These are phyloP conservation scores for Gobio occitaniae DNA, from an alignment of 2,797 vertebrate species.

Conservation along the genomic window DNA sequence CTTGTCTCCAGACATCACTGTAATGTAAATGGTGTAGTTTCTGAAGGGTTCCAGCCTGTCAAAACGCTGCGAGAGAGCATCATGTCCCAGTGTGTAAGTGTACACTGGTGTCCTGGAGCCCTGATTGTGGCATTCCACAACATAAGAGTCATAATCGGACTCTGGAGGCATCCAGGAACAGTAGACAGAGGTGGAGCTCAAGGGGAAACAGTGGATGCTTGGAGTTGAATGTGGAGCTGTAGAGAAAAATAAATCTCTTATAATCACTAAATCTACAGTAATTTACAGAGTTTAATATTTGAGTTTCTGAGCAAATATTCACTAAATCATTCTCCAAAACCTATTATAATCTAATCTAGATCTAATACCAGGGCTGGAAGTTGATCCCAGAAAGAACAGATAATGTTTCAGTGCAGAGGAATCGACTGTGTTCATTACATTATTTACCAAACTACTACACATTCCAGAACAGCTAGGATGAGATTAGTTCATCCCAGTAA, in stretches of 20 bases:
- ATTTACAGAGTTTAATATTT: not conserved
- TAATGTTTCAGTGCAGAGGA: not conserved
- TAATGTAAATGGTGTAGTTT: slow-evolving; percentile 87
- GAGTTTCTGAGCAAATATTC: not conserved
- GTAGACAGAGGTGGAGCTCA: slow-evolving; percentile 89
- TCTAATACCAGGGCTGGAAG: not conserved
- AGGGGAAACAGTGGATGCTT: slow-evolving; percentile 89
- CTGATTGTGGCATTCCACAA: slow-evolving; percentile 84
- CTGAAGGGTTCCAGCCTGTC: slow-evolving; percentile 87
- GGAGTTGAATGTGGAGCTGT: slow-evolving; percentile 85
- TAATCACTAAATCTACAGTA: not conserved
- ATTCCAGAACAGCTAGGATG: not conserved
- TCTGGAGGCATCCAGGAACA: slow-evolving; percentile 90
- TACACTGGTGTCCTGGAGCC: slow-evolving; percentile 82
- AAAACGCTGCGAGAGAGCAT: slow-evolving; percentile 71
- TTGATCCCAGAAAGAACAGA: not conserved
- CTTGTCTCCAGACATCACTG: slow-evolving; percentile 85
- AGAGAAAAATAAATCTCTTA: not conserved
- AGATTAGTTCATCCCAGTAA: not conserved
- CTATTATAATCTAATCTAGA: too few relatives aligned
- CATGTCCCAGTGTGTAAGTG: slow-evolving; percentile 79
- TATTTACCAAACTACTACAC: not conserved
- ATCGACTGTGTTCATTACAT: not conserved
- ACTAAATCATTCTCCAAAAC: not conserved
- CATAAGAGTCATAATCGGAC: slow-evolving; percentile 90